Evolutionary conservation across 2,113 vertebrate species (phyloP).

Genomic region (Thunnus maccoyii): DNA sequence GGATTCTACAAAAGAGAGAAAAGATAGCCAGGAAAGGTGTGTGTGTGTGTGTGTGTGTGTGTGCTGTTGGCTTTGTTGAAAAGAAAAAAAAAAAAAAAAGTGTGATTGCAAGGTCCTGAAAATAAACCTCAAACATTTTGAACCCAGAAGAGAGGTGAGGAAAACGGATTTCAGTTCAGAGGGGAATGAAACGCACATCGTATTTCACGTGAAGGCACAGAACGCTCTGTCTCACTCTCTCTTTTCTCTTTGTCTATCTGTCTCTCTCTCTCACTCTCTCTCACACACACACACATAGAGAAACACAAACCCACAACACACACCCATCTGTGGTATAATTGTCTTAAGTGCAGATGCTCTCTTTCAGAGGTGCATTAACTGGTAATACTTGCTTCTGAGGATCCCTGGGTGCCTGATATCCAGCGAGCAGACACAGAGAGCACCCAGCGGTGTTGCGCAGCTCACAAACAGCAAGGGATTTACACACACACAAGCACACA

Average conservation of each 20-base stretch:
- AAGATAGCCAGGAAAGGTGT: conserved; percentile 27
- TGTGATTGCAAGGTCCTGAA: conserved; percentile 35
- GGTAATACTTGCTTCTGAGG: conserved; percentile 66
- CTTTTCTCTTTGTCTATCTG: conserved; percentile 32
- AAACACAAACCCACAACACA: conserved; percentile 28
- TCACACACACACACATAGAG: conserved; percentile 21
- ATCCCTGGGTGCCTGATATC: conserved; percentile 69
- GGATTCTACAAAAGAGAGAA: not conserved
- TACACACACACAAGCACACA: conserved; percentile 44
- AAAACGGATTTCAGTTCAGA: conserved; percentile 60
- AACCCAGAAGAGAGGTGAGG: conserved; percentile 48
- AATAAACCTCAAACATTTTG: conserved; percentile 62
- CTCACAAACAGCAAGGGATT: conserved; percentile 66
- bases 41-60: conserved; percentile 6
- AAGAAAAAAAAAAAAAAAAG: conserved; percentile 27
- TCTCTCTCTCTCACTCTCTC: conserved; percentile 14
- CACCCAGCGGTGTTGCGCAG: conserved; percentile 66
- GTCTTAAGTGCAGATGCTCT: conserved; percentile 76
- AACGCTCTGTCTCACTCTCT: conserved; percentile 28
- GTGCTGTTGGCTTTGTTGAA: conserved; percentile 26
- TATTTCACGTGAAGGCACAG: conserved; percentile 39
- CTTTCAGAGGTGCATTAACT: conserved; percentile 76
- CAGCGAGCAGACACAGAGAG: conserved; percentile 63
- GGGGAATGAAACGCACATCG: conserved; percentile 46
- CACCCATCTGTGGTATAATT: conserved; percentile 62